Conservation (phyloP, 1,140 invertebrate species). For the Sarcophaga peregrina region DNA sequence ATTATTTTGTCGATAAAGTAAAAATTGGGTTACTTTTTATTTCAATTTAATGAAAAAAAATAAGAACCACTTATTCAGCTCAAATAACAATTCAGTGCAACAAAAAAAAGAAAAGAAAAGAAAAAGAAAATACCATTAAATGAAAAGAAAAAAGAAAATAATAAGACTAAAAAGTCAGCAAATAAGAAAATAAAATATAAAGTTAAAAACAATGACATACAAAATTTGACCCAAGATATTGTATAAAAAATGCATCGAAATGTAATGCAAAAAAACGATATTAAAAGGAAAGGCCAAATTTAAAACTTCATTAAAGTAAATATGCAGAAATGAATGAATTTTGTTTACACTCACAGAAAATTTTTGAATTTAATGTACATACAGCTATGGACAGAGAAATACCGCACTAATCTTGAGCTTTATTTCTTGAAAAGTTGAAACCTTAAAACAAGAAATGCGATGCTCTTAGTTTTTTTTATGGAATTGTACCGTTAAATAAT, state of each 20-base stretch:
- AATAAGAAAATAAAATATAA: neutral
- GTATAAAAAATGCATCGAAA: too few relatives aligned
- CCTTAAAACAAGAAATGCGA: too few relatives aligned
- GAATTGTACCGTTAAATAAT: too few relatives aligned
- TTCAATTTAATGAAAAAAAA: neutral
- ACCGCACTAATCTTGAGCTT: too few relatives aligned
- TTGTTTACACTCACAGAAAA: neutral
- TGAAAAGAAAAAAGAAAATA: neutral
- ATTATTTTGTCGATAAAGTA: too few relatives aligned
- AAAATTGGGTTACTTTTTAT: constrained; percentile 25
- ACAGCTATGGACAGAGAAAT: too few relatives aligned
- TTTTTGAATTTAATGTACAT: too few relatives aligned
- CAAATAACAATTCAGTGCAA: neutral
- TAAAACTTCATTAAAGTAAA: constrained; percentile 1
- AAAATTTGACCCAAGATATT: neutral
- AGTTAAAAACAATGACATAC: neutral
- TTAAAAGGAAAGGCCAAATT: neutral
- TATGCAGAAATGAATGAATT: neutral
- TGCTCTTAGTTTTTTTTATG: too few relatives aligned
- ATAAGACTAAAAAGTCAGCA: neutral
- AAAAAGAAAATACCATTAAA: too few relatives aligned
- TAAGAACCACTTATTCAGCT: neutral
- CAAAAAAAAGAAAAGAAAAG: neutral
- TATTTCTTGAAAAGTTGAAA: too few relatives aligned
- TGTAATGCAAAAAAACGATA: neutral